A percentile compares a stretch with the other conserved stretches of the same genome.
phyloP scores from a whole-genome alignment of 2,888 invertebrate genomes.

The Lapara coniferarum region DNA sequence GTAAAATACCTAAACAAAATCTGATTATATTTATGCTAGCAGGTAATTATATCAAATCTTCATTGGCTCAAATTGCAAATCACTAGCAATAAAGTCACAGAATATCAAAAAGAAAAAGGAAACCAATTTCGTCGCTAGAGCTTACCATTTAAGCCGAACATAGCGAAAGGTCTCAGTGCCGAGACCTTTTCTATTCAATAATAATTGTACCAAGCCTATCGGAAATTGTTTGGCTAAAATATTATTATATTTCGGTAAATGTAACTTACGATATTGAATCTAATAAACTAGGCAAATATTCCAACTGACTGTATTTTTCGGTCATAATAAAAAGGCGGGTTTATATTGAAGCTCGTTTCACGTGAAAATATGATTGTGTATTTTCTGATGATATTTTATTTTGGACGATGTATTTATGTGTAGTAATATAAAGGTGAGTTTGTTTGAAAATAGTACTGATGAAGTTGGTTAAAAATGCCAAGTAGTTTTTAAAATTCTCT shows the following conservation, averaged over 20 bases:
- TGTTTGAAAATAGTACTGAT: no score
- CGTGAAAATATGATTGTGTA: not conserved
- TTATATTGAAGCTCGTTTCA: conserved; percentile 2
- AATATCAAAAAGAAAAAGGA: no score
- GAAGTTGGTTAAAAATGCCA: no score
- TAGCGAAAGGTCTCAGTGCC: conserved; percentile 19
- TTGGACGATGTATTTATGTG: not conserved
- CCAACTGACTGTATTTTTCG: not conserved
- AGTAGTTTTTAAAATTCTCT: no score
- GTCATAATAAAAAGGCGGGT: not conserved
- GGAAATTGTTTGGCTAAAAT: conserved; percentile 44
- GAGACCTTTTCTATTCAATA: conserved; percentile 43
- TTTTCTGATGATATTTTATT: not conserved
- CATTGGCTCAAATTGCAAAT: no score
- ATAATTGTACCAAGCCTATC: conserved; percentile 46
- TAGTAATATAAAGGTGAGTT: no score
- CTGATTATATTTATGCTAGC: no score
- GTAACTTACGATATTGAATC: conserved; percentile 33
- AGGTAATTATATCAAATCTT: no score
- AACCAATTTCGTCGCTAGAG: not conserved
- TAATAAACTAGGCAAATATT: conserved; percentile 27
- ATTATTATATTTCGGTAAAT: conserved; percentile 35
- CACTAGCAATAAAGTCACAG: no score
- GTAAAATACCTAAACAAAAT: no score
- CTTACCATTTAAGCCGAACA: not conserved